Percentiles rank a stretch among this genome's conserved stretches.
Conservation (phyloP, 1,140 invertebrate species). For the Colletes gigas region DNA sequence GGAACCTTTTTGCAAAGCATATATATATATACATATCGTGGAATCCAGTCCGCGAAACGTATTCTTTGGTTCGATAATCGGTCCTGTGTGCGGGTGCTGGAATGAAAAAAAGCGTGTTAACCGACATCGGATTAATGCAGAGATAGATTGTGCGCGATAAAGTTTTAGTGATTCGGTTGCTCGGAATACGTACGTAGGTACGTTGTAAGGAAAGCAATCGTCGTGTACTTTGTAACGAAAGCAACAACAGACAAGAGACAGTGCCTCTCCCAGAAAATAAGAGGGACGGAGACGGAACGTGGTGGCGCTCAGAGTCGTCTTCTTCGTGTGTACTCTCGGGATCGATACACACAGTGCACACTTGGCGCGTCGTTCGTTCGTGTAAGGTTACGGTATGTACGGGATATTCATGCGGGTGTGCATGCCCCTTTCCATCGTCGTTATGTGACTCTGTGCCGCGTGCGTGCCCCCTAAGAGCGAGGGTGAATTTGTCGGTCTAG, state of each 20-base stretch:
- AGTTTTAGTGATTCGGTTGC: background rate
- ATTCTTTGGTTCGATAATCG: background rate
- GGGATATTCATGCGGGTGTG: conserved; percentile 29
- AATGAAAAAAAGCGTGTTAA: background rate
- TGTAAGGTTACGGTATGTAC: conserved; percentile 59
- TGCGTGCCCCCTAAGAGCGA: conserved; percentile 26
- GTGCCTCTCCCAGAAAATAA: conserved; percentile 42
- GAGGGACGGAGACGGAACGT: conserved; percentile 58
- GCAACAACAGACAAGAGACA: conserved; percentile 36
- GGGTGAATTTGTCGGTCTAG: conserved; percentile 54
- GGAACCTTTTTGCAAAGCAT: background rate
- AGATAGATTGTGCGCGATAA: background rate
- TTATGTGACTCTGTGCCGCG: conserved; percentile 13
- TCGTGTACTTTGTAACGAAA: conserved; percentile 30
- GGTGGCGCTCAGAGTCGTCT: conserved; percentile 70
- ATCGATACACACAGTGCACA: conserved; percentile 76
- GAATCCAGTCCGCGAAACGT: background rate
- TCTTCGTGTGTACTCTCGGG: conserved; percentile 69
- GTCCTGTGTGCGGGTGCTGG: background rate
- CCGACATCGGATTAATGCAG: background rate
- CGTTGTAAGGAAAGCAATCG: background rate
- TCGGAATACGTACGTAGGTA: conserved; percentile 20
- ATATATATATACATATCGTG: background rate
- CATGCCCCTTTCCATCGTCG: conserved; percentile 6
- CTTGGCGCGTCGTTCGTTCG: conserved; percentile 48